Percentiles rank a stretch among this genome's conserved stretches.
Evolutionary conservation across 2,888 invertebrate species (phyloP).

Genomic region (Pteria penguin): DNA sequence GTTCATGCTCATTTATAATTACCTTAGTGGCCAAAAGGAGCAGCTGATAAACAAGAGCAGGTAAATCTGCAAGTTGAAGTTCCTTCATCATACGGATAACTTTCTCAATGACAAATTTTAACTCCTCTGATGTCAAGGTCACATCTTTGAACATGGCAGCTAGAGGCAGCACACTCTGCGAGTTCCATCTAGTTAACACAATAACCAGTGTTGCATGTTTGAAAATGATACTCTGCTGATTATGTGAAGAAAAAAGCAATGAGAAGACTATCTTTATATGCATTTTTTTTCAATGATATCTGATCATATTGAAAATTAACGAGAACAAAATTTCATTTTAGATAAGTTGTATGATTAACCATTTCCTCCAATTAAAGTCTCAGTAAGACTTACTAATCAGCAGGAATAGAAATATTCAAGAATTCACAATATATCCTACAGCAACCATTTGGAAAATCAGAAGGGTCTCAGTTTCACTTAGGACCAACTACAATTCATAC

Average conservation of each 20-base stretch:
- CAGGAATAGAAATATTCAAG: too few species aligned
- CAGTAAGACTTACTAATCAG: too few species aligned
- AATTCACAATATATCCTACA: too few species aligned
- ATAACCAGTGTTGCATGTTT: neutral
- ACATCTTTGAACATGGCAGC: slow-evolving; percentile 78
- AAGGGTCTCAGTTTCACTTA: too few species aligned
- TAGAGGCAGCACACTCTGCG: slow-evolving; percentile 71
- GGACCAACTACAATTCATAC: too few species aligned
- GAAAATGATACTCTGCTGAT: neutral
- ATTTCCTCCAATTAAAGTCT: too few species aligned
- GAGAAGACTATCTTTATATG: neutral
- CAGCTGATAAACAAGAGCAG: slow-evolving; percentile 79
- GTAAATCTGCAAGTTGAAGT: slow-evolving; percentile 76
- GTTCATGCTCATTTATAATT: too few species aligned
- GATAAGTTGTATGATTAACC: too few species aligned
- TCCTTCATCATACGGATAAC: slow-evolving; percentile 73
- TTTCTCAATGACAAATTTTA: slow-evolving; percentile 77
- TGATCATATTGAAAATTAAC: too few species aligned
- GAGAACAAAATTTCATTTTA: too few species aligned
- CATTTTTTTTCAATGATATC: too few species aligned
- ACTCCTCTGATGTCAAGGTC: slow-evolving; percentile 73
- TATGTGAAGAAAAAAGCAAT: neutral
- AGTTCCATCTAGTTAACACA: slow-evolving; percentile 79
- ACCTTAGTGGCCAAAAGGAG: slow-evolving; percentile 78
- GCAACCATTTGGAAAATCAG: too few species aligned